Evolutionary conservation across 2,888 invertebrate species (phyloP), one percentile per base, ranked within the genome.

Genomic region (Gandaritis pyraliata): DNA sequence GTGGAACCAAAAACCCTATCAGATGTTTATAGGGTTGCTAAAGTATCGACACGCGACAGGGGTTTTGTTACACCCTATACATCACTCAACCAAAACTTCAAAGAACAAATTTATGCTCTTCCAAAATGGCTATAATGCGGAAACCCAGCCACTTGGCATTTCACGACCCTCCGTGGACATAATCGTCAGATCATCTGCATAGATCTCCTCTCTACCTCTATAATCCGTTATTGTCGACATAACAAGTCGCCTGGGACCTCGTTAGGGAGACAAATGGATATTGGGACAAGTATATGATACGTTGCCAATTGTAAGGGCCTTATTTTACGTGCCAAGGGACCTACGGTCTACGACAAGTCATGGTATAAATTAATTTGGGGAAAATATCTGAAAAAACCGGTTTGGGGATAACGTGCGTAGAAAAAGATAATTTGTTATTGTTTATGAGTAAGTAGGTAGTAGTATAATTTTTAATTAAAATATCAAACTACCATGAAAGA

Each of bases 221-320:
- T 70, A 68, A 70, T 68, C 68, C 66, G 39, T 61, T 64, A 59
- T 55, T 49, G 53, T 61, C 59, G 66, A 30, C 59, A 13, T 58
- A 49, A 61, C 53, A 61, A 63, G 43, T 59, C 58, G 58, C 53
- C 46, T 60, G 60, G 55, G 67, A 70, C 61, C 74, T 77, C 68
- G 75, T 73, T 73, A 76, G 72, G 49, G 23, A 71, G 77, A 80
- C 68, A 75, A 76, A 77, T 73, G 70, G 76, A 51, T 66, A 70
- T 75, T 71, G 66, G 62, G 70, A 72, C 72, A 69, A 69, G 64
- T 71, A 70, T 65, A 67, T 74, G 71, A 76, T 75, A 72, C 62
- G 65, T 57, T 73, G 74, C 59, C 64, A 65, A 71, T 73, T 72
- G 70, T 69, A 43, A 57, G 12, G 49, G 62, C 58, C 49, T 58